Base-by-base conservation (phyloP, 1,140 invertebrate genomes). In the Samia ricini region DNA sequence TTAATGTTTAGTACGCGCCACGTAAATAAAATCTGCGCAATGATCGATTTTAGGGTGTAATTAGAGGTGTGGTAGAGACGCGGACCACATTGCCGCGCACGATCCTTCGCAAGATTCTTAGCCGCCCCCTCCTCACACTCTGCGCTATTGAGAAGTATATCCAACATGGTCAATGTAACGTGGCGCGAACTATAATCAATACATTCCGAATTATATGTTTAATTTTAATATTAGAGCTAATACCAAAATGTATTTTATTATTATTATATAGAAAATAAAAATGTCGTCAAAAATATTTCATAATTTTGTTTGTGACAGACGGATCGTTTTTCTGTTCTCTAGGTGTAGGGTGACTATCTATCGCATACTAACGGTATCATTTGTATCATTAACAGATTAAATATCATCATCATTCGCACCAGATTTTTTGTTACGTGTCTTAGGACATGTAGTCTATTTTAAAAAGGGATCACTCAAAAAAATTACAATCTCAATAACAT, bases 331-430 rank as follows among this genome's bases (percentile, higher is more conserved):
- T 74, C 67, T 71, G 26, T 70, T 55, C 74, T 71, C 64, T 63
- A 68, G 73, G 81, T 74, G 68, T 73, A 77, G 72, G 70, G 69
- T 42, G 33, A 10, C 33, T 77, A 50, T 58, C 52, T 68, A 61
- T 74, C 66, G 74, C 72, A 68, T 69, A 77, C 77, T 80, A 80
- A 81, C 74, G 63, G 58, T 68, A 54, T 58, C 69, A 74, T 15
- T 42, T 83, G 76, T 85, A 77, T 66, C 55, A 69, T 76, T 83
- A 81, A 81, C 72, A 69, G 63, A 85, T 85, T 83, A 83, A 85
- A 79, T 36, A 73, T 67, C 77, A 77, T 82, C 71, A 69, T 63
- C 73, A 79, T 81, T 55, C 42, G 64, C 68, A 75, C 65, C 48
- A 63, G 76, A 76, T 81, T 76, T 83, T 86, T 81, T 85, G 81